Base-by-base conservation (phyloP, 2,888 invertebrate species). In the Agrochola lychnidis region DNA sequence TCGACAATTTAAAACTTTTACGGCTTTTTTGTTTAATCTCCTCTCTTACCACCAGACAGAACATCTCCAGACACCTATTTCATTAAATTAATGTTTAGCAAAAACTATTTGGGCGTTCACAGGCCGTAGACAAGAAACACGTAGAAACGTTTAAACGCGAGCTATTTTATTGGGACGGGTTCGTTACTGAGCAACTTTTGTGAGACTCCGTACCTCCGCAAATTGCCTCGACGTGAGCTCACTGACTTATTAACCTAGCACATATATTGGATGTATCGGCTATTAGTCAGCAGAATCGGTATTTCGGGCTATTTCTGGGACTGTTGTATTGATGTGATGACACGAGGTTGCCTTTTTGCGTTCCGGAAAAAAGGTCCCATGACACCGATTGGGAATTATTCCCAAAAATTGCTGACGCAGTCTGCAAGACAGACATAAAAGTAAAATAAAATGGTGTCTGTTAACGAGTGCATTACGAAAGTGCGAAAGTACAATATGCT, bases 181-280 rank as follows among this genome's bases (percentile, higher is more conserved):
- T 93, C 93, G 93, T 93, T 94, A 93, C 92, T 87, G 90, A 81
- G 87, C 87, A 92, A 93, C 91, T 93, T 92, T 92, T 92, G 90
- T 89, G 84, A 85, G 88, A 87, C 91, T 90, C 88, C 90, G 85
- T 90, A 89, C 90, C 91, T 88, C 86, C 86, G 85, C 89, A 93
- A 94, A 94, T 94, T 92, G 92, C 82, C 79, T 51, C 87, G 85
- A 94, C 94, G 94, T 94, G 94, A 92, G 86, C 90, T 84, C 83
- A 91, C 89, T 91, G 83, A 89, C 89, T 90, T 92, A 92, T 93
- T 91, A 91, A 90, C 85, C 88, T 87, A 87, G 87, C 76, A 87
- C 84, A 89, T 83, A 86, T 88, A 90, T 88, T 86, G 84, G 82
- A 77, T 74, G 67, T 84, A 84, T 86, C 74, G 80, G 63, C 80